These are phyloP conservation scores for Hypsopygia costalis DNA, from an alignment of 2,888 invertebrate genomes.

Conservation along the genomic window DNA sequence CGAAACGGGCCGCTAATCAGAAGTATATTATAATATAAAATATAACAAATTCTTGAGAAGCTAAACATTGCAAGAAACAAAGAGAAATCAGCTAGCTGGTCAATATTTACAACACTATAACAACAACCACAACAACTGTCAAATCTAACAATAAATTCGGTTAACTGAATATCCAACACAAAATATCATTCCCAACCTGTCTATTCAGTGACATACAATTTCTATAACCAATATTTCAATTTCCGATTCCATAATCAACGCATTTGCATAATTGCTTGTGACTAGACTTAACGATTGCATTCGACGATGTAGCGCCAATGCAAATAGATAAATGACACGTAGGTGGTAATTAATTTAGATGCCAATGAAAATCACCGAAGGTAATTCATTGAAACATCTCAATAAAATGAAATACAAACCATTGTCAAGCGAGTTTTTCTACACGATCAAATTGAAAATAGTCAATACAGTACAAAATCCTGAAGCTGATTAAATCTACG, in stretches of 20 bases:
- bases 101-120: too few relatives aligned
- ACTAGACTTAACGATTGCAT: not conserved
- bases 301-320: not conserved
- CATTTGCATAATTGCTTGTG: not conserved
- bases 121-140: too few relatives aligned
- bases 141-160: too few relatives aligned
- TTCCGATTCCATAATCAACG: not conserved
- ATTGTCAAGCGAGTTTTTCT: not conserved
- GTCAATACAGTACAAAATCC: not conserved
- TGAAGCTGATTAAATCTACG: not conserved
- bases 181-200: conserved; percentile 1
- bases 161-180: too few relatives aligned
- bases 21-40: too few relatives aligned
- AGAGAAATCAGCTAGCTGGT: too few relatives aligned
- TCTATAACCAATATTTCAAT: not conserved
- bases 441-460: not conserved
- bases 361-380: not conserved
- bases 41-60: too few relatives aligned
- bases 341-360: not conserved
- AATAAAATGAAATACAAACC: not conserved
- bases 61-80: too few relatives aligned
- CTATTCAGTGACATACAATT: conserved; percentile 1
- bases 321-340: not conserved
- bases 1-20: too few relatives aligned
- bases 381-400: not conserved